Evolutionary conservation across 2,888 invertebrate species (phyloP), one percentile per base, ranked within the genome.

Genomic region (Frankliniella intonsa): DNA sequence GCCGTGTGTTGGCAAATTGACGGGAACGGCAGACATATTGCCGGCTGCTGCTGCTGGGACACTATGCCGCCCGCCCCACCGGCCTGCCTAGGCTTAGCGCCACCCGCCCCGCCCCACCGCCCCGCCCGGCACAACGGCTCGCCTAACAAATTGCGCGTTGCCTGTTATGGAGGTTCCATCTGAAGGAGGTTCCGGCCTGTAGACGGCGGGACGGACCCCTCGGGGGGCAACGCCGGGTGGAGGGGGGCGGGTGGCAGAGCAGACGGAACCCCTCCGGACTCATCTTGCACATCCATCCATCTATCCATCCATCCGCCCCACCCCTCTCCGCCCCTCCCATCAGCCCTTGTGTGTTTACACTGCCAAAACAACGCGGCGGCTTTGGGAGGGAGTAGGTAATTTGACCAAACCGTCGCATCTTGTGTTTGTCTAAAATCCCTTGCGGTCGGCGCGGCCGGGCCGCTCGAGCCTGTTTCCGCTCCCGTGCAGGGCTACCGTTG

Each of bases 81-180:
- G 38, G 12, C 22, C 69, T 9, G 22, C 69, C 38, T 19, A 55
- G 17, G 12, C 17, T 19, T 19, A 55, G 55, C 22, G 25, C 69
- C 25, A 25, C 25, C 69, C 22, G 69, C 69, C 69, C 25, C 69
- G 69, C n/a, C 69, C n/a, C 65, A n/a, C 65, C 19, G 65, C 65
- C 9, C 10, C 65, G 65, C 65, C 65, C 55, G 25, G 25, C 69
- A 22, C 19, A 69, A 69, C 69, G 69, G 69, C 69, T 76, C 69
- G 22, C 69, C 69, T 76, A 76, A 76, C 69, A 76, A 76, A 76
- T 76, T 76, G 69, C 69, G 69, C 69, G 69, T 76, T 76, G 69
- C 69, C 69, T 76, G 22, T 76, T 76, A 76, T 25, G 69, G 69
- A 76, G 69, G 69, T 76, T 25, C 69, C 69, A 76, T 76, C 69